phyloP scores from a whole-genome alignment of 2,888 invertebrate genomes.

The Cephus sareptanus region DNA sequence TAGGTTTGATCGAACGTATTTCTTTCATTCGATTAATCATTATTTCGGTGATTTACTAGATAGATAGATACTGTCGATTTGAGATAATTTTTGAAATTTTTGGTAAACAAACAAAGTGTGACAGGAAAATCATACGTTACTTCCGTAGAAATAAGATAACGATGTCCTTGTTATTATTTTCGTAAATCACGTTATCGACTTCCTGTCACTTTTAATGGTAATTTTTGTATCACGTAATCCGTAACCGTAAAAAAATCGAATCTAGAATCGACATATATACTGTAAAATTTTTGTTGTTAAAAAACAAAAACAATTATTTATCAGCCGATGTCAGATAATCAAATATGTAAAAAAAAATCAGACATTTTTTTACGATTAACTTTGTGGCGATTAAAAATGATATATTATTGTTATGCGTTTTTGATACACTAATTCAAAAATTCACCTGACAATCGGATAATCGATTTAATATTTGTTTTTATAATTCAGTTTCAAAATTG shows the following conservation, averaged over 20 bases:
- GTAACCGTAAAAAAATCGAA: not conserved
- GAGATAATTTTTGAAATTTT: not conserved
- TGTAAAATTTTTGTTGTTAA: not conserved
- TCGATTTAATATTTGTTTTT: no score
- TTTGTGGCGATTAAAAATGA: not conserved
- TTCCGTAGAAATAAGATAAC: not conserved
- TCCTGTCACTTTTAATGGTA: not conserved
- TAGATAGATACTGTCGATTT: not conserved
- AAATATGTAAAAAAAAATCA: not conserved
- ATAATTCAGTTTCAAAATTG: no score
- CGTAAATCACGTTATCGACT: no score
- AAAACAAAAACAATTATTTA: not conserved
- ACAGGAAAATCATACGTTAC: not conserved
- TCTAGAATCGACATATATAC: not conserved
- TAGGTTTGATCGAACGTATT: not conserved
- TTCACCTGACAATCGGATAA: no score
- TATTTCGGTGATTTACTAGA: not conserved
- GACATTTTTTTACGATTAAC: not conserved
- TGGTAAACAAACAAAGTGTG: not conserved
- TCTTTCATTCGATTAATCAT: not conserved
- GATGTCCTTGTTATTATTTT: no score
- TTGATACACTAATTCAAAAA: not conserved
- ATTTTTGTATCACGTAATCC: not conserved
- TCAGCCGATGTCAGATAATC: not conserved
- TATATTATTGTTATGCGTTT: not conserved